Base-by-base conservation (phyloP, 2,113 vertebrate species). In the Dasyornis broadbenti region DNA sequence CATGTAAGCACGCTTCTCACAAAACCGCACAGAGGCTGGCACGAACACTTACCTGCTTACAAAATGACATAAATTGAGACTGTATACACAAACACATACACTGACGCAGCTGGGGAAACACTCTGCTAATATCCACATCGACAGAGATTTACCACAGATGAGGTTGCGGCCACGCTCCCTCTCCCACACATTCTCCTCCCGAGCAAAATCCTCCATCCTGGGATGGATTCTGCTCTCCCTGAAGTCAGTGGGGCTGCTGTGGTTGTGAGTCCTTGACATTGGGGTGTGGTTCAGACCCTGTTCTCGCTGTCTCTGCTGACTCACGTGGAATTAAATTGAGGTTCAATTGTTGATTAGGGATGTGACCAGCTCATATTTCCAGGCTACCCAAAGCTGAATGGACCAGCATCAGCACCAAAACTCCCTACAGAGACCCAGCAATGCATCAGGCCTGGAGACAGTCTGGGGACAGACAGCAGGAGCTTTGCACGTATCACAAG, bases 61-160 rank as follows among this genome's bases (percentile, higher is more conserved):
- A 95, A 50, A 96, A 78, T 54, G 61, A 89, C 94, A 88, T 53
- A 42, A 86, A 90, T 57, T 59, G 94, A 75, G 65, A 64, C 88
- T 84, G 87, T 82, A 60, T 65, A 94, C 85, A 92, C 85, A 95
- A 90, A 86, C 87, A 94, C 47, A n/a, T 35, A 45, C 69, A 63
- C 78, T 47, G 90, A 68, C 0, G 1, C 93, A 95, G 93, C 93
- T 94, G 93, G 88, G 88, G 92, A 90, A 89, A 89, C 94, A 95
- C 82, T 11, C 31, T 88, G 92, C 80, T 94, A 66, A 93, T 59
- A 96, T 52, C 69, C 92, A 93, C 76, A 63, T 23, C 33, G 37
- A 65, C 82, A 76, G 73, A 86, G 81, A 91, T 95, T 86, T 84
- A 23, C 72, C 69, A 33, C 82, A 66, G 76, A 52, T 86, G 86